Base-by-base conservation (phyloP, 2,797 vertebrate genomes). In the Odontamblyopus lacepedii region DNA sequence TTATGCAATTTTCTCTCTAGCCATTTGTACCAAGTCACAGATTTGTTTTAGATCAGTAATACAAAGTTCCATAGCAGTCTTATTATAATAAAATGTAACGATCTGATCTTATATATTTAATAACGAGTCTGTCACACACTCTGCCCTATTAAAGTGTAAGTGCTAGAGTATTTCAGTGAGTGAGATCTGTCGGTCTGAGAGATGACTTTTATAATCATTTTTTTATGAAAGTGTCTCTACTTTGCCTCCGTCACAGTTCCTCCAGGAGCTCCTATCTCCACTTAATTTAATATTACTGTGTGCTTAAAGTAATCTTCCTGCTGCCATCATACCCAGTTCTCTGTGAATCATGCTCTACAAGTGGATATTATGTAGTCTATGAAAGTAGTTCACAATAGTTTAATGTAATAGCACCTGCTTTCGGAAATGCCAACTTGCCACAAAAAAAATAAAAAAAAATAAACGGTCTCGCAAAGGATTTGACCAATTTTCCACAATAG, bases 161-260 rank as follows among this genome's bases (percentile, higher is more conserved):
- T 51, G 26, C n/a, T 18, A 18, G 62, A n/a, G 7, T 16, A 32
- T 67, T 65, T 23, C 2, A n/a, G 4, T 9, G 3, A 66, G 63
- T 66, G 23, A 66, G 41, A 48, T 7, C 13, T 27, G 38, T 76
- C 55, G 67, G 60, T 78, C 44, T 76, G 70, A 76, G 27, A 76
- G 26, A 78, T 78, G 62, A 61, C 30, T 78, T 84, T 73, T 72
- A 75, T 80, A 78, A 78, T 56, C 29, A 9, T 66, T 70, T 29
- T 29, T 23, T 48, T 35, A 53, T 62, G 60, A 55, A 11, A 56
- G 64, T 50, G 72, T 78, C 51, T 68, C 59, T 38, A 60, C 57
- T 62, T 71, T 63, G 26, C 51, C 12, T 65, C 11, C 27, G 15
- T 15, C 23, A 59, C 23, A 59, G 12, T n/a, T 64, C 63, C 53